Evolutionary conservation across 2,797 vertebrate genomes (phyloP).

Genomic region (Liasis olivaceus): DNA sequence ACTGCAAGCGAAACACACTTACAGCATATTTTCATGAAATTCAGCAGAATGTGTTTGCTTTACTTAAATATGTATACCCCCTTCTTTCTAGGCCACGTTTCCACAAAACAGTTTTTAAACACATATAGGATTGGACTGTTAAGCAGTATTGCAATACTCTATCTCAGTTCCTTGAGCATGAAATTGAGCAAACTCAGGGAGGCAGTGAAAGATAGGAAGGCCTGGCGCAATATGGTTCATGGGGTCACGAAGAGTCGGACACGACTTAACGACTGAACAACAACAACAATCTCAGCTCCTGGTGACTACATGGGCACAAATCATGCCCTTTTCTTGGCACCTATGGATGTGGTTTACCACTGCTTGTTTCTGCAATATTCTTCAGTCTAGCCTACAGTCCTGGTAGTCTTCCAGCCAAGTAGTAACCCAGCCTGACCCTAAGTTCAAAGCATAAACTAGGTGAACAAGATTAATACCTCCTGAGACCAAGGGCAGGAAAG

Average conservation of each 20-base stretch:
- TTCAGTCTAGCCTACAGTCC: background rate
- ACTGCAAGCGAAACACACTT: background rate
- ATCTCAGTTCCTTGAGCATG: too few relatives aligned
- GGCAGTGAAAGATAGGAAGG: too few relatives aligned
- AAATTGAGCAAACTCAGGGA: too few relatives aligned
- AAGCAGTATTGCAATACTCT: too few relatives aligned
- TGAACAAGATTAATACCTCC: background rate
- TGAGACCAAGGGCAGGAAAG: background rate
- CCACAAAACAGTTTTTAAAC: too few relatives aligned
- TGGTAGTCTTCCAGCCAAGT: background rate
- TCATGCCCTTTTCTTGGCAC: background rate
- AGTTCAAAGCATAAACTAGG: background rate
- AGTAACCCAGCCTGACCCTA: background rate
- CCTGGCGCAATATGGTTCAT: too few relatives aligned
- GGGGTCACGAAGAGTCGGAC: too few relatives aligned
- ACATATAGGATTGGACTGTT: too few relatives aligned
- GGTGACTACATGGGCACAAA: background rate
- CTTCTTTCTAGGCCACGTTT: too few relatives aligned
- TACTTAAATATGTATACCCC: too few relatives aligned
- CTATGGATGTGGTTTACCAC: background rate
- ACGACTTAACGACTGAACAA: too few relatives aligned
- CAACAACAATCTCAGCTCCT: background rate
- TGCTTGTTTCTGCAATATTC: background rate
- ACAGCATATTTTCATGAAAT: background rate
- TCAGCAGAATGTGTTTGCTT: background rate